A percentile compares a stretch with the other conserved stretches of the same genome.
Conservation (phyloP, 2,113 vertebrate species). For the Loxodonta africana region DNA sequence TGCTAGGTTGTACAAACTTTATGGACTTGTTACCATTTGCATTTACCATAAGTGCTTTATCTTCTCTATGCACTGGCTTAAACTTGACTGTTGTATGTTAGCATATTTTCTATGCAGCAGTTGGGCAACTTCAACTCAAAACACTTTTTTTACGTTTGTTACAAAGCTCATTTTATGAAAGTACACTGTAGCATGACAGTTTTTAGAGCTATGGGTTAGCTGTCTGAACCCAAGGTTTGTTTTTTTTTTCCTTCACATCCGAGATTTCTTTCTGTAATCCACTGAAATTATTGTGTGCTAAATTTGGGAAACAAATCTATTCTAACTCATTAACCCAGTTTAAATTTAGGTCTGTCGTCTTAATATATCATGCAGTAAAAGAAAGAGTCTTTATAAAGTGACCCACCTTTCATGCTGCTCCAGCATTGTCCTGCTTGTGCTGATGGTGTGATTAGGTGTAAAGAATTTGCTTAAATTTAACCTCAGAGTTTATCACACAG, state of each 20-base stretch:
- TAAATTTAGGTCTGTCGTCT: slow-evolving; percentile 85
- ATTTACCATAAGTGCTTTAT: slow-evolving; percentile 99
- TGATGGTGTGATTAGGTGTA: slow-evolving; percentile 86
- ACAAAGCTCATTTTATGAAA: slow-evolving; percentile 80
- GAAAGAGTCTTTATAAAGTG: slow-evolving; percentile 78
- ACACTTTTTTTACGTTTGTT: slow-evolving; percentile 89
- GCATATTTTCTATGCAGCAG: slow-evolving; percentile 96
- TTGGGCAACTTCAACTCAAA: slow-evolving; percentile 87
- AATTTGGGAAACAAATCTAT: slow-evolving; percentile 86
- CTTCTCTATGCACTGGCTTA: slow-evolving; percentile 98
- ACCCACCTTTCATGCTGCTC: slow-evolving; percentile 78
- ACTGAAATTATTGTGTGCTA: slow-evolving; percentile 84
- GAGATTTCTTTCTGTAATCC: slow-evolving; percentile 82
- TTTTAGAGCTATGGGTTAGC: slow-evolving; percentile 82
- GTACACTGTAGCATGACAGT: slow-evolving; percentile 86
- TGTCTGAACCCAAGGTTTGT: slow-evolving; percentile 78
- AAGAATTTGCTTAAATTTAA: slow-evolving; percentile 86
- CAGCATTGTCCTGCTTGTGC: slow-evolving; percentile 86
- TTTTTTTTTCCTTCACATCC: slow-evolving; percentile 74
- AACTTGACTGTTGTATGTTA: slow-evolving; percentile 97
- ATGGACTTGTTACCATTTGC: slow-evolving; percentile 93
- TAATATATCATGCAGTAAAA: slow-evolving; percentile 78
- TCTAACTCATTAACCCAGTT: slow-evolving; percentile 84
- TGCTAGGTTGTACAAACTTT: slow-evolving; percentile 90
- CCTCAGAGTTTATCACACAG: slow-evolving; percentile 84